A percentile compares a stretch with the other conserved stretches of the same genome.
These are phyloP conservation scores for Pitangus sulphuratus DNA, from an alignment of 2,797 vertebrate genomes.

Conservation along the genomic window DNA sequence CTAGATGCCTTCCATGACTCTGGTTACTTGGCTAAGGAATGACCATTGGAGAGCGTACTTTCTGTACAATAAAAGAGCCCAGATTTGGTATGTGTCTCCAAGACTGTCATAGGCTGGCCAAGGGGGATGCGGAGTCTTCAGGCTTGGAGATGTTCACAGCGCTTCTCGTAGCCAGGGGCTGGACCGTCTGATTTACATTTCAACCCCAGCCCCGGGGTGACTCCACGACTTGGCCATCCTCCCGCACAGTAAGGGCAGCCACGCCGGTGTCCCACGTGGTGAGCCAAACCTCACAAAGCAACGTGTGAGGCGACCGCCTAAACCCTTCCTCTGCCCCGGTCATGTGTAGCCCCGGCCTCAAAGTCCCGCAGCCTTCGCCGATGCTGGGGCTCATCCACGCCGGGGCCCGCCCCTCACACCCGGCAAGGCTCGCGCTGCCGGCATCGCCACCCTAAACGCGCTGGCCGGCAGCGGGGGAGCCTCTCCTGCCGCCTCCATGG, in stretches of 20 bases:
- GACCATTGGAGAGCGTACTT: accelerated
- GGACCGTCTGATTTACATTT: accelerated
- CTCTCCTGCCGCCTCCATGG: accelerated
- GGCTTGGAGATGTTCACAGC: not conserved
- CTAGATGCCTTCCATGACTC: not conserved
- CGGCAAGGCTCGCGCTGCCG: accelerated
- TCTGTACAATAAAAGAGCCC: accelerated
- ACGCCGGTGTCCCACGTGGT: accelerated
- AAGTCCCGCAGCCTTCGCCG: no score
- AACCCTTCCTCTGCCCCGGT: accelerated
- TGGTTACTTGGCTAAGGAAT: not conserved
- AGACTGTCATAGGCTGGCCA: no score
- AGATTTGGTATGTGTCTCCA: not conserved
- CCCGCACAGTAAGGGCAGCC: accelerated
- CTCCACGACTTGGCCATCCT: accelerated
- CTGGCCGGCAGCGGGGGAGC: accelerated
- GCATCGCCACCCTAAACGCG: accelerated
- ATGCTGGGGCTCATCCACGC: accelerated
- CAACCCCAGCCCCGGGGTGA: not conserved
- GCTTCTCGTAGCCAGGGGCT: accelerated
- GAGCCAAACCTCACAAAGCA: no score
- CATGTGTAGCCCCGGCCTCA: accelerated
- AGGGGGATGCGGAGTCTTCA: not conserved
- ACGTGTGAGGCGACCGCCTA: accelerated
- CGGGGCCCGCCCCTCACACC: not conserved